Conservation (phyloP, 2,888 invertebrate genomes). For the Stenchaetothrips biformis region DNA sequence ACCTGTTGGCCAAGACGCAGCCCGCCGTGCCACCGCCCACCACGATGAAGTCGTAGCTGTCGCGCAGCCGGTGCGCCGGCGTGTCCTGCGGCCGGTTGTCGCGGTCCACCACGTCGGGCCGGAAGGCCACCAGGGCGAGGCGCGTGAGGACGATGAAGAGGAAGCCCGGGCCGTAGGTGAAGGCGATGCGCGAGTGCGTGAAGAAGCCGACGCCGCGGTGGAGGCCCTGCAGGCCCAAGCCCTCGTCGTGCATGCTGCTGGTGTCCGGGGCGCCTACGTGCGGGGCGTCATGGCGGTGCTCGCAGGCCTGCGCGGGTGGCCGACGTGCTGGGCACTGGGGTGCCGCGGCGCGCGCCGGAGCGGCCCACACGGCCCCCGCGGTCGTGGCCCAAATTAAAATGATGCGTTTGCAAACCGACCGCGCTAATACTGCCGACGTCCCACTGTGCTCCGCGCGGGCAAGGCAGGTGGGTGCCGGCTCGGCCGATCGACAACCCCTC, state of each 20-base stretch:
- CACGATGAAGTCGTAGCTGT: constrained; percentile 72
- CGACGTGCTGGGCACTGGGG: background rate
- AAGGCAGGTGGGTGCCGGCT: too few relatives aligned
- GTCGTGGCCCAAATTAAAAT: too few relatives aligned
- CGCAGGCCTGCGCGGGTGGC: background rate
- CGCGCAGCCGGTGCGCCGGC: constrained; percentile 51
- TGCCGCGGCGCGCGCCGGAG: background rate
- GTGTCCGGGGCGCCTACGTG: background rate
- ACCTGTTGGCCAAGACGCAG: constrained; percentile 65
- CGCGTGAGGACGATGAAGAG: constrained; percentile 60
- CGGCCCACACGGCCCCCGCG: too few relatives aligned
- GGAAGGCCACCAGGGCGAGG: constrained; percentile 56
- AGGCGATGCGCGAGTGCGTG: constrained; percentile 53
- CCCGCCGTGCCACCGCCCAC: constrained; percentile 81
- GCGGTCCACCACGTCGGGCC: constrained; percentile 68
- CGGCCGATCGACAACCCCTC: too few relatives aligned
- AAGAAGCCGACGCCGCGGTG: background rate
- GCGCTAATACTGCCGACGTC: background rate
- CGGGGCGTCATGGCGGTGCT: background rate
- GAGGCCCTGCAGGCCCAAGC: background rate
- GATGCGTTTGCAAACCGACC: too few relatives aligned
- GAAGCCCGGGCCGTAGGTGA: constrained; percentile 61
- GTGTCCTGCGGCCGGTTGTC: constrained; percentile 58
- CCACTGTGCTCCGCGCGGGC: background rate
- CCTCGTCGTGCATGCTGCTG: background rate